Percentiles rank a stretch among this genome's conserved stretches.
These are phyloP conservation scores for Xiphorhynchus erythropygius DNA, from an alignment of 2,797 vertebrate genomes.

Conservation along the genomic window DNA sequence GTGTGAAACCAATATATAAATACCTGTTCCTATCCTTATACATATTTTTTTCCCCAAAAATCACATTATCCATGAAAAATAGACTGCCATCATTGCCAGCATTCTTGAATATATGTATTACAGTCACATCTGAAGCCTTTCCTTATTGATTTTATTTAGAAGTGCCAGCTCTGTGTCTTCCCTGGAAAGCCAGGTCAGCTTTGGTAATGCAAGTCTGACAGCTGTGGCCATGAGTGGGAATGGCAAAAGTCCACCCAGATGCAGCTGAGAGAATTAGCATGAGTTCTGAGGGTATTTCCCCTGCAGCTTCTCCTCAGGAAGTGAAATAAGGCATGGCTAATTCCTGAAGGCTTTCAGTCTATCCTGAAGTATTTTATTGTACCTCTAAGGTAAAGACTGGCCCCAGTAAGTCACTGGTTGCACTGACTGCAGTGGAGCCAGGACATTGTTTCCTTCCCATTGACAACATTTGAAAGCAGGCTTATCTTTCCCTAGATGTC, in stretches of 20 bases:
- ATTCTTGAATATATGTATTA: background rate
- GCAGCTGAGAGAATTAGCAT: background rate
- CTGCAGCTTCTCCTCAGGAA: background rate
- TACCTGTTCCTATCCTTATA: background rate
- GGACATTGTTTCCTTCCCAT: background rate
- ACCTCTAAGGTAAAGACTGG: background rate
- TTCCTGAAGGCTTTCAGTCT: background rate
- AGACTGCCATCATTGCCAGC: background rate
- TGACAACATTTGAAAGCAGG: background rate
- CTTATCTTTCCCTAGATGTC: background rate
- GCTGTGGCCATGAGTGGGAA: accelerated
- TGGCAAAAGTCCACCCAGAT: background rate
- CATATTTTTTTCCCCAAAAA: background rate
- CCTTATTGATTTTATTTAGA: background rate
- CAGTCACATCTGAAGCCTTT: background rate
- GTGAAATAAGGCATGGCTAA: background rate
- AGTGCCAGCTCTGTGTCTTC: background rate
- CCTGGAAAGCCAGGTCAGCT: background rate
- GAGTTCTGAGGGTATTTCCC: background rate
- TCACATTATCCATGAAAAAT: background rate
- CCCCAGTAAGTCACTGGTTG: background rate
- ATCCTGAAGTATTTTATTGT: background rate
- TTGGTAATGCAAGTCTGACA: background rate
- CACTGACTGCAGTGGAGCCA: background rate
- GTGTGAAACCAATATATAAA: background rate